These are phyloP conservation scores for Neodon shergylaensis DNA, from an alignment of 2,113 vertebrate species.

Conservation along the genomic window DNA sequence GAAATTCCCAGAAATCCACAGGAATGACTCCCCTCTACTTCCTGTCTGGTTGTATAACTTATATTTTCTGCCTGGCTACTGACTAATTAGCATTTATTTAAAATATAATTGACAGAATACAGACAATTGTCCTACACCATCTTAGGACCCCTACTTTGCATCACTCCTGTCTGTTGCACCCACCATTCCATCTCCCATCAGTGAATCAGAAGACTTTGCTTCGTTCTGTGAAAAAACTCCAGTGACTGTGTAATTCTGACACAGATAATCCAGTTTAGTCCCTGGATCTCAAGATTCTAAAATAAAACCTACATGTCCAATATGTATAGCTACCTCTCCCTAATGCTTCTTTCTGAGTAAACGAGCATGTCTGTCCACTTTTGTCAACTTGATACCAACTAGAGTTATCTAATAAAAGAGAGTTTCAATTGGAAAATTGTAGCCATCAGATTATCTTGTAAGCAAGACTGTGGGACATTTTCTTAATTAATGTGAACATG, in stretches of 20 bases:
- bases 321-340: background rate
- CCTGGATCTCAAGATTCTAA: background rate
- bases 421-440: background rate
- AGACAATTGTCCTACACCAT: too few species aligned
- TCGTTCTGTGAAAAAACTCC: background rate
- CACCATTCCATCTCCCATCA: background rate
- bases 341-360: background rate
- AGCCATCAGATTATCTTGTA: background rate
- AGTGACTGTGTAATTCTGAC: too few species aligned
- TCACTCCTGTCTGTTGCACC: background rate
- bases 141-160: rapidly evolving
- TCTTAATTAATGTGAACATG: background rate
- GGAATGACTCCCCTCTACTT: too few species aligned
- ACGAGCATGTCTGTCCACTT: background rate
- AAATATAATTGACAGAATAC: too few species aligned
- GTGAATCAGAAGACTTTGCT: background rate
- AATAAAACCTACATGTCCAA: background rate
- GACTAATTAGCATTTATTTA: too few species aligned
- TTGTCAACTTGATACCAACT: background rate
- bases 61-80: too few species aligned
- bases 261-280: background rate
- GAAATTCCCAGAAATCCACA: too few species aligned
- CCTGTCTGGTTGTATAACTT: too few species aligned
- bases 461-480: background rate
- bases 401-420: background rate